Evolutionary conservation across 2,888 invertebrate species (phyloP).

Genomic region (Cacoxenus indagator): DNA sequence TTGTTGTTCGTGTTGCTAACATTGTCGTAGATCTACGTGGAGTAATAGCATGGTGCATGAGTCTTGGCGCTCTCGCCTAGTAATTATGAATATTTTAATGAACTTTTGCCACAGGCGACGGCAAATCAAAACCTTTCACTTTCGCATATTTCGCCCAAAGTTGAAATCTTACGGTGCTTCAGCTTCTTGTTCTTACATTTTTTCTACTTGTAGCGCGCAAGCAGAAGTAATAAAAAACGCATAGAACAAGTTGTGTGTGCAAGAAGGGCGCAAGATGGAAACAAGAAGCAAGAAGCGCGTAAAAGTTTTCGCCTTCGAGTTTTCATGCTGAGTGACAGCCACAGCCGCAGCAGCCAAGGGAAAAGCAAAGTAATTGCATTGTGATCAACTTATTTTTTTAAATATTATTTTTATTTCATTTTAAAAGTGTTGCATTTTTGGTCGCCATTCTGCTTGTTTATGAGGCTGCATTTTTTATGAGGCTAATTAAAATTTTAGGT

Average conservation of each 20-base stretch:
- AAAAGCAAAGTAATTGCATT: constrained; percentile 28
- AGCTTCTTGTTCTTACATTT: too few species aligned
- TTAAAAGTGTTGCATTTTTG: too few species aligned
- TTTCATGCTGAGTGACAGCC: background rate
- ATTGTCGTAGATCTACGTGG: background rate
- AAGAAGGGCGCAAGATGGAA: background rate
- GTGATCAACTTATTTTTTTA: too few species aligned
- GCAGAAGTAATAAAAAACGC: background rate
- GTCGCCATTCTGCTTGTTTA: too few species aligned
- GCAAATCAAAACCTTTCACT: constrained; percentile 60
- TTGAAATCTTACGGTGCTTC: constrained; percentile 31
- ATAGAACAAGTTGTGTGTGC: background rate
- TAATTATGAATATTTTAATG: constrained; percentile 63
- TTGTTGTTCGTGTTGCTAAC: constrained; percentile 20
- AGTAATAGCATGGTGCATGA: constrained; percentile 34
- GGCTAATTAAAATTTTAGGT: too few species aligned
- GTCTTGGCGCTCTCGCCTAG: constrained; percentile 56
- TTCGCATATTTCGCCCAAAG: constrained; percentile 46
- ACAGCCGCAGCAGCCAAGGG: background rate
- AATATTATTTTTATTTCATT: too few species aligned
- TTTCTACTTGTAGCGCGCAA: too few species aligned
- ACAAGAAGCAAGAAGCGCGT: constrained; percentile 40
- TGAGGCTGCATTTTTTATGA: too few species aligned
- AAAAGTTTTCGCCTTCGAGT: constrained; percentile 43
- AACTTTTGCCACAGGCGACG: constrained; percentile 62